Evolutionary conservation across 2,888 invertebrate genomes (phyloP).

Genomic region (Parascotia fuliginaria): DNA sequence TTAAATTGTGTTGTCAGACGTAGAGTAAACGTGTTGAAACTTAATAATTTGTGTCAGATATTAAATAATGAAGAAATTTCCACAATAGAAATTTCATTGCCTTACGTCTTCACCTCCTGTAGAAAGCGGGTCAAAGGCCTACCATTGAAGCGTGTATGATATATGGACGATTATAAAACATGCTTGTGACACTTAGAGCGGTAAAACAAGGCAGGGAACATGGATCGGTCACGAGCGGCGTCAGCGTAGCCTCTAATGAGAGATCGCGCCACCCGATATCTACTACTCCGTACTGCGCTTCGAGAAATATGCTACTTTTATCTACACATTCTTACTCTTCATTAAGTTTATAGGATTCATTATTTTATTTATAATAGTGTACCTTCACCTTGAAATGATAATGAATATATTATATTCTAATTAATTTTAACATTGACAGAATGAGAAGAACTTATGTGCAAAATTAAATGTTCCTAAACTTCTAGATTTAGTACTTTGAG

Average conservation of each 20-base stretch:
- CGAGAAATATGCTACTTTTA: constrained; percentile 33
- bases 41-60: not conserved
- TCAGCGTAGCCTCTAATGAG: constrained; percentile 68
- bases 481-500: no score
- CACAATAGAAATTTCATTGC: constrained; percentile 22
- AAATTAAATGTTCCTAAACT: no score
- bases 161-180: constrained; percentile 40
- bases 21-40: not conserved
- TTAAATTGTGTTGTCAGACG: not conserved
- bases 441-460: no score
- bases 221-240: constrained; percentile 61
- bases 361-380: not conserved
- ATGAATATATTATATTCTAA: no score
- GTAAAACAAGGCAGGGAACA: constrained; percentile 37
- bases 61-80: constrained; percentile 3
- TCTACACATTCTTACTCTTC: constrained; percentile 10
- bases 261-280: constrained; percentile 66
- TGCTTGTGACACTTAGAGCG: constrained; percentile 30
- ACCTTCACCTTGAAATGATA: no score
- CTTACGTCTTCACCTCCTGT: not conserved
- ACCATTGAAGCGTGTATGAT: constrained; percentile 39
- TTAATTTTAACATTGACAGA: no score
- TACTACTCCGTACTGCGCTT: constrained; percentile 24
- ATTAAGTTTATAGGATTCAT: not conserved
- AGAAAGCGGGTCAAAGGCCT: constrained; percentile 45